Percentiles rank a stretch among this genome's conserved stretches.
Evolutionary conservation across 2,113 vertebrate genomes (phyloP).

Genomic region (Tupaia chinensis): DNA sequence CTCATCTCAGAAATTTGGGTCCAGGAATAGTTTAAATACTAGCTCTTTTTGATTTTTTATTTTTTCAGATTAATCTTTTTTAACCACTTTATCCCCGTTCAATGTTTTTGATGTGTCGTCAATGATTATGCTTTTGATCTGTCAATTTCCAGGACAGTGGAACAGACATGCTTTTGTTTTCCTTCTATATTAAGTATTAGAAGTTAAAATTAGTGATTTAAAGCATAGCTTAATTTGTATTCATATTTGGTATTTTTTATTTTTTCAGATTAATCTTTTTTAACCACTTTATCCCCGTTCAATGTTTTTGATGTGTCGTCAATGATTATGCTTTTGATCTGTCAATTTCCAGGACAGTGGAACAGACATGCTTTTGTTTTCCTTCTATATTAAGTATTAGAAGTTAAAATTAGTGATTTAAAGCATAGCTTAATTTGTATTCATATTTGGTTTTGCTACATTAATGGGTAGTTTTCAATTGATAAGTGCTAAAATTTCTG

Average conservation of each 20-base stretch:
- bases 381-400: neutral
- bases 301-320: neutral
- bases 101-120: neutral
- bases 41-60: neutral
- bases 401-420: conserved; percentile 42
- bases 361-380: neutral
- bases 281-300: neutral
- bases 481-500: neutral
- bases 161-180: neutral
- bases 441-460: neutral
- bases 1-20: neutral
- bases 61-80: neutral
- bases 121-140: neutral
- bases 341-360: neutral
- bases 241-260: neutral
- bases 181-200: neutral
- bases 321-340: neutral
- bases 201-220: conserved; percentile 42
- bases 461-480: neutral
- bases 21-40: neutral
- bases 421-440: conserved; percentile 11
- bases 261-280: neutral
- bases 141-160: neutral
- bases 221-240: conserved; percentile 11
- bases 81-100: neutral